A percentile compares a stretch with the other conserved stretches of the same genome.
Conservation (phyloP, 2,888 invertebrate species). For the Andrena praecox region DNA sequence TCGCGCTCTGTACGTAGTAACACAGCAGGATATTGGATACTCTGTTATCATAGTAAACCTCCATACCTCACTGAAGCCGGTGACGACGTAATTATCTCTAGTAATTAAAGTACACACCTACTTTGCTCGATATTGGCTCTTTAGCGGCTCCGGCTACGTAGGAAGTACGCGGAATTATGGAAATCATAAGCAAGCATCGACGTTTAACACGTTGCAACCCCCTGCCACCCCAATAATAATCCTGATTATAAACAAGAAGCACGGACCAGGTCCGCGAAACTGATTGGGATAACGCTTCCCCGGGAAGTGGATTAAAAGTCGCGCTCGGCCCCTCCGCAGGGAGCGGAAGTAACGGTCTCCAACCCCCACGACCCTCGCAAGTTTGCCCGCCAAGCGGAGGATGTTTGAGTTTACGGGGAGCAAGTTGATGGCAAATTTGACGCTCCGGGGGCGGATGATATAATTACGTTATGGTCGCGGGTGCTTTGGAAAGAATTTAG, state of each 20-base stretch:
- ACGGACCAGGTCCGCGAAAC: background rate
- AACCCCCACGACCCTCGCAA: too few relatives aligned
- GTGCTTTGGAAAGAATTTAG: background rate
- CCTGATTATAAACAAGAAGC: background rate
- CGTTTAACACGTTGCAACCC: conserved; percentile 31
- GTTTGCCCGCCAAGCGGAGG: background rate
- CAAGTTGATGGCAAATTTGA: background rate
- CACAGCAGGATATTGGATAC: conserved; percentile 74
- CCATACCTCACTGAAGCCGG: conserved; percentile 66
- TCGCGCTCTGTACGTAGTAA: conserved; percentile 60
- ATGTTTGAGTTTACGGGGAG: background rate
- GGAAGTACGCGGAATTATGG: conserved; percentile 64
- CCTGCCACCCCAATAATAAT: background rate
- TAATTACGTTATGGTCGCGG: too few relatives aligned
- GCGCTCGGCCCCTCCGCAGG: background rate
- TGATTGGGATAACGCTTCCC: background rate
- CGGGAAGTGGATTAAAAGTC: background rate
- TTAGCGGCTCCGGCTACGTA: conserved; percentile 50
- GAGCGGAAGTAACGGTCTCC: too few relatives aligned
- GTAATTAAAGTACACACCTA: conserved; percentile 75
- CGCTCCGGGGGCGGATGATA: background rate
- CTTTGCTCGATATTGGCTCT: conserved; percentile 70
- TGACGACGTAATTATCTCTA: conserved; percentile 75
- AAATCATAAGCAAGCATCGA: conserved; percentile 63
- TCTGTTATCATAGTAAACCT: conserved; percentile 75